Percentiles rank a stretch among this genome's conserved stretches.
phyloP scores from a whole-genome alignment of 1,140 invertebrate species.

The Drosophila malerkotliana region DNA sequence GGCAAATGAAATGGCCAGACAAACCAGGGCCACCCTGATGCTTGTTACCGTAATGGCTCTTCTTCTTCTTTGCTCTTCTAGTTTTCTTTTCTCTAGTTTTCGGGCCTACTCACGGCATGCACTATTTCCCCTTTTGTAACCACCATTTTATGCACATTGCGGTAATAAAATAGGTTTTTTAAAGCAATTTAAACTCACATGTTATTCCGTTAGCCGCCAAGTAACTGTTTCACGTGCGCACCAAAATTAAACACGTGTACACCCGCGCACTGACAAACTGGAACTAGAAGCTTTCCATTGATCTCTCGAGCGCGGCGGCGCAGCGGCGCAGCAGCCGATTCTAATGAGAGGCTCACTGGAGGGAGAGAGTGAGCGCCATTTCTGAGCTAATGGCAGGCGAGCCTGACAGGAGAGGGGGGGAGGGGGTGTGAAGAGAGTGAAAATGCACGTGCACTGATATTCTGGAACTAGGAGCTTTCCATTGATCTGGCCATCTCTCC shows the following conservation, averaged over 20 bases:
- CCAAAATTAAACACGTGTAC: background rate
- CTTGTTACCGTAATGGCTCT: constrained; percentile 69
- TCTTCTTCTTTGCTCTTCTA: background rate
- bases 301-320: background rate
- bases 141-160: no score
- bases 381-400: no score
- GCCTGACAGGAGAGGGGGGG: no score
- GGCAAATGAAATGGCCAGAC: no score
- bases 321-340: background rate
- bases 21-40: constrained; percentile 55
- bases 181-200: no score
- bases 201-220: background rate
- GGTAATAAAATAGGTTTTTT: background rate
- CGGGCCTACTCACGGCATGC: constrained; percentile 5
- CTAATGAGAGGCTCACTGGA: background rate
- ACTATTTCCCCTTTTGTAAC: no score
- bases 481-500: background rate
- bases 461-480: background rate
- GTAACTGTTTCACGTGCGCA: background rate
- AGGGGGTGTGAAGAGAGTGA: no score
- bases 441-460: background rate
- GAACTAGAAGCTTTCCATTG: background rate
- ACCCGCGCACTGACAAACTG: background rate
- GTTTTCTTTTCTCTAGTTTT: background rate
- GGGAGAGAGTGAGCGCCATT: background rate